These are phyloP conservation scores for Aproaerema taeniolella DNA, from an alignment of 2,888 invertebrate genomes.

Conservation along the genomic window DNA sequence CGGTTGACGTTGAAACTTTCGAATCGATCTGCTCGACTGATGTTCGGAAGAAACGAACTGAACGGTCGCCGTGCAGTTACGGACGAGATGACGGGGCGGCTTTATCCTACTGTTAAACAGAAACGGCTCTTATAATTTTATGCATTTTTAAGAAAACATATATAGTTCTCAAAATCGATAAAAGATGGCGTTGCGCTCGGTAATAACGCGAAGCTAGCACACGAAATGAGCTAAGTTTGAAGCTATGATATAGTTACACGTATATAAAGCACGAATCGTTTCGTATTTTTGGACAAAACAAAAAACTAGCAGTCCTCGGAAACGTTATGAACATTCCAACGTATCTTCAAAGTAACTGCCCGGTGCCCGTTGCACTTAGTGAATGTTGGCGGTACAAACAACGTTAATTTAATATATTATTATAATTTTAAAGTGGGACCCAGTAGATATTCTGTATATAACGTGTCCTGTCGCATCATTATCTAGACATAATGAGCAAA, in stretches of 20 bases:
- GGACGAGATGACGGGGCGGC: slow-evolving; percentile 36
- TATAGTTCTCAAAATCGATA: too few relatives aligned
- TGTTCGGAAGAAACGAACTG: slow-evolving; percentile 33
- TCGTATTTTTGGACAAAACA: too few relatives aligned
- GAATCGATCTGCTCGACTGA: slow-evolving; percentile 52
- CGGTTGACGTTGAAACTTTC: slow-evolving; percentile 30
- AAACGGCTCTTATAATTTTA: too few relatives aligned
- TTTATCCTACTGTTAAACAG: too few relatives aligned
- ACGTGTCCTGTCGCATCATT: too few relatives aligned
- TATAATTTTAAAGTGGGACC: slow-evolving; percentile 63
- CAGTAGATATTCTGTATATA: slow-evolving; percentile 62
- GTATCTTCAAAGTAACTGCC: slow-evolving; percentile 43
- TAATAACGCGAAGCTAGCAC: too few relatives aligned
- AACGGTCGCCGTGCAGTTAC: slow-evolving; percentile 37
- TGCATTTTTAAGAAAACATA: too few relatives aligned
- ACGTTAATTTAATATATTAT: slow-evolving; percentile 45
- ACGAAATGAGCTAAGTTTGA: too few relatives aligned
- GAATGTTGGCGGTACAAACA: slow-evolving; percentile 68
- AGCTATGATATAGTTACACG: background rate
- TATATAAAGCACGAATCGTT: background rate
- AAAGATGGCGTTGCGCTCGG: too few relatives aligned
- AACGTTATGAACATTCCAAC: too few relatives aligned
- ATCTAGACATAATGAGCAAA: too few relatives aligned
- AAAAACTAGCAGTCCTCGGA: too few relatives aligned
- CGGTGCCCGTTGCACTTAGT: slow-evolving; percentile 50